Conservation (phyloP, 37 sponge, comb jelly and placozoan genomes). For the Aplysina aerophoba region DNA sequence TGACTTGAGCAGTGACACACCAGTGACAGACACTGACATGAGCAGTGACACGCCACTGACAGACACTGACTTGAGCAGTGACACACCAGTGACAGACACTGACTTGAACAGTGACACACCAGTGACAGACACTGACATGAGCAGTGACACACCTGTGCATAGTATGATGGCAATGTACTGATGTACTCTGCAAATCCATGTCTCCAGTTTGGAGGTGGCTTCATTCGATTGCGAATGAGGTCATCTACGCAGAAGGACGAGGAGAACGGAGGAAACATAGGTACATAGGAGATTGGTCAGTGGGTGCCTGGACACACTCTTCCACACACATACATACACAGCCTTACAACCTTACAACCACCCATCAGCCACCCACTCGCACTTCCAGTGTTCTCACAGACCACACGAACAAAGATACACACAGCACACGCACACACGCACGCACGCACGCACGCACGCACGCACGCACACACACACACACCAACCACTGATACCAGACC, state of each 20-base stretch:
- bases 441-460: not conserved
- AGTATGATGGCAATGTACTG: conserved; percentile 79
- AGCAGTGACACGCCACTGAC: not conserved
- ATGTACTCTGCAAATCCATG: conserved; percentile 85
- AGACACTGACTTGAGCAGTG: not conserved
- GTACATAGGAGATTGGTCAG: too few species aligned
- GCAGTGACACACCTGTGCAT: conserved; percentile 63
- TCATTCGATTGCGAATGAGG: conserved; percentile 41
- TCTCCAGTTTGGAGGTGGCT: conserved; percentile 78
- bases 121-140: not conserved
- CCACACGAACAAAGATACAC: not conserved
- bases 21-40: conserved; percentile 24
- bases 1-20: conserved; percentile 40
- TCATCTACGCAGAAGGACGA: conserved; percentile 56
- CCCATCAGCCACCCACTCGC: not conserved
- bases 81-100: not conserved
- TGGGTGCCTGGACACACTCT: not conserved
- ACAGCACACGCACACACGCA: not conserved
- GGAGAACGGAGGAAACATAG: too few species aligned
- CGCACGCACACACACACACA: not conserved
- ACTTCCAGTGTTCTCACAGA: not conserved
- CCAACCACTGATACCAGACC: too few species aligned
- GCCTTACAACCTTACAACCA: conserved; percentile 14
- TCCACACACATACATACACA: conserved; percentile 35
- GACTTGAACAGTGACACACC: too few species aligned